Evolutionary conservation across 2,888 invertebrate species (phyloP).

Genomic region (Pherbina coryleti): DNA sequence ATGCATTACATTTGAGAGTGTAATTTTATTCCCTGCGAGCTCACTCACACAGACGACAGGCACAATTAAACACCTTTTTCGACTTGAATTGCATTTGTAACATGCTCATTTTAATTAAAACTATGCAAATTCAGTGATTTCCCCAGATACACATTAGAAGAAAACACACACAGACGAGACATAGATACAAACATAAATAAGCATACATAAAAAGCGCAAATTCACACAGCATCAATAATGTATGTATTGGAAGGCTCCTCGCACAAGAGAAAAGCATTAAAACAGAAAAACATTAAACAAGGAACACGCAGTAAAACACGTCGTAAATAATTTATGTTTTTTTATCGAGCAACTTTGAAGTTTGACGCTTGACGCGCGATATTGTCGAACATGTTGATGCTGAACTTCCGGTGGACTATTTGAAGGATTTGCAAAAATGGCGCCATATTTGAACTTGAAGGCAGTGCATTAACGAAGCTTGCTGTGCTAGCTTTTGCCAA

Average conservation of each 20-base stretch:
- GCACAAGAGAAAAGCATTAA: too few relatives aligned
- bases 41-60: too few relatives aligned
- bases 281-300: too few relatives aligned
- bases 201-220: conserved; percentile 21
- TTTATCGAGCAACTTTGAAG: conserved; percentile 58
- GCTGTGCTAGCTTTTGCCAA: not conserved
- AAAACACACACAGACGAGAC: conserved; percentile 36
- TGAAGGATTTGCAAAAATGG: not conserved
- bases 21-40: too few relatives aligned
- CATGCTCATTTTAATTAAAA: conserved; percentile 20
- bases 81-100: too few relatives aligned
- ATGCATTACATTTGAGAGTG: too few relatives aligned
- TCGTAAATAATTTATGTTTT: conserved; percentile 61
- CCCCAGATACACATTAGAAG: not conserved
- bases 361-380: conserved; percentile 2
- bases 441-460: not conserved
- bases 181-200: conserved; percentile 9
- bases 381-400: not conserved
- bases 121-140: not conserved
- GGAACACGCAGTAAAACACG: conserved; percentile 41
- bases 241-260: too few relatives aligned
- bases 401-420: not conserved
- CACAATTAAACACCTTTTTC: too few relatives aligned
- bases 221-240: too few relatives aligned
- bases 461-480: not conserved